These are phyloP conservation scores for Dermolepida albohirtum DNA, from an alignment of 2,888 invertebrate genomes.

Conservation along the genomic window DNA sequence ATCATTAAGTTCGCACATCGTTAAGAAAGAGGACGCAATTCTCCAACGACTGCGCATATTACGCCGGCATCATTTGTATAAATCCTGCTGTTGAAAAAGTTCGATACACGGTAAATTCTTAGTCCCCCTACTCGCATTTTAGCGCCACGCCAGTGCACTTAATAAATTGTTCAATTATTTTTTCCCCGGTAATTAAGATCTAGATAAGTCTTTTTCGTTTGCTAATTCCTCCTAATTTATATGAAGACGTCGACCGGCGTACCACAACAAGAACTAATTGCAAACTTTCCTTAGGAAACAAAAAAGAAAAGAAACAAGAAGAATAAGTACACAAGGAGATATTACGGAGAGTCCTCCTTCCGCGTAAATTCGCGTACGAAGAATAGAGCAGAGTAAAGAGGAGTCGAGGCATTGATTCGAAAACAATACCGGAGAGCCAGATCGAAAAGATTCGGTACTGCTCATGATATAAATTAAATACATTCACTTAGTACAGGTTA, in stretches of 20 bases:
- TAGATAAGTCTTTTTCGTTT: slow-evolving; percentile 36
- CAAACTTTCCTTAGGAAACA: slow-evolving; percentile 2
- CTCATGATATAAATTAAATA: slow-evolving; percentile 58
- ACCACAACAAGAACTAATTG: slow-evolving; percentile 33
- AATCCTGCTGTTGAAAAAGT: slow-evolving; percentile 3
- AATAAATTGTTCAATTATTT: slow-evolving; percentile 39
- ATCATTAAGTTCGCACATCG: slow-evolving; percentile 27
- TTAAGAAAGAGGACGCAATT: slow-evolving; percentile 21
- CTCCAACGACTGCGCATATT: slow-evolving; percentile 1
- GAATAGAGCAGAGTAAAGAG: neutral
- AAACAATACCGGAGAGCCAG: slow-evolving; percentile 54
- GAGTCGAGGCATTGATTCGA: slow-evolving; percentile 38
- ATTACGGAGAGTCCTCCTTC: slow-evolving; percentile 21
- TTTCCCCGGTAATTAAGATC: slow-evolving; percentile 35
- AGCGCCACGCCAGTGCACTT: slow-evolving; percentile 33
- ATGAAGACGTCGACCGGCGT: slow-evolving; percentile 25
- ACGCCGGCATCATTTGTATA: slow-evolving; percentile 1
- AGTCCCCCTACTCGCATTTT: slow-evolving; percentile 30
- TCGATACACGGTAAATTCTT: slow-evolving; percentile 9
- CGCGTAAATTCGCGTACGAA: slow-evolving; percentile 15
- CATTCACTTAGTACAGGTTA: slow-evolving; percentile 58
- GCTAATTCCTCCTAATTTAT: slow-evolving; percentile 38
- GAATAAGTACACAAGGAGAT: slow-evolving; percentile 11
- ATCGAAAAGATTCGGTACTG: slow-evolving; percentile 53
- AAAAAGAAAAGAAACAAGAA: slow-evolving; percentile 3